Evolutionary conservation across 2,113 vertebrate genomes (phyloP).

Genomic region (Antennarius striatus): DNA sequence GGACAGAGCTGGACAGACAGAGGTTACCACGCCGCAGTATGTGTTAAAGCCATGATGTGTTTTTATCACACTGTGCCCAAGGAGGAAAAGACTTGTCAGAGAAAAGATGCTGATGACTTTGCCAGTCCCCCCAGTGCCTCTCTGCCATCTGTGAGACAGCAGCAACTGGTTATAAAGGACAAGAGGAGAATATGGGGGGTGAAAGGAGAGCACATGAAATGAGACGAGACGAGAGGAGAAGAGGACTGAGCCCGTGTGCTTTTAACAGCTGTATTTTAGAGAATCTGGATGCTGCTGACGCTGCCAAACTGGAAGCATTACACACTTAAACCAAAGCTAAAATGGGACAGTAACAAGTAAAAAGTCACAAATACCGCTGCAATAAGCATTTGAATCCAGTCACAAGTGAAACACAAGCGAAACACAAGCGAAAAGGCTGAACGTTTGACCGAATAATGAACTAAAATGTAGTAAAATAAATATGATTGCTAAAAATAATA

Average conservation of each 20-base stretch:
- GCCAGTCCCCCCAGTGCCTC: constrained; percentile 28
- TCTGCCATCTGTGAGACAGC: constrained; percentile 51
- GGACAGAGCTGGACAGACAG: background rate
- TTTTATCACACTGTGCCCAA: constrained; percentile 15
- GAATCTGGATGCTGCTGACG: background rate
- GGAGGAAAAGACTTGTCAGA: constrained; percentile 32
- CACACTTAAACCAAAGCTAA: too few species aligned
- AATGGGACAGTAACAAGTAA: too few species aligned
- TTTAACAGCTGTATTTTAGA: background rate
- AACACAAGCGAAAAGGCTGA: too few species aligned
- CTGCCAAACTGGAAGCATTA: too few species aligned
- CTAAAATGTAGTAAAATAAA: too few species aligned
- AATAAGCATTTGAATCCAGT: too few species aligned
- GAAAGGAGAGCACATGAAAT: too few species aligned
- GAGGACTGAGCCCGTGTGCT: background rate
- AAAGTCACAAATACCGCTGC: too few species aligned
- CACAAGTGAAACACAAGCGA: too few species aligned
- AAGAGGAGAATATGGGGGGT: background rate
- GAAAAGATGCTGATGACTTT: constrained; percentile 16
- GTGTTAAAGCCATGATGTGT: constrained; percentile 17
- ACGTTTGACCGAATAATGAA: too few species aligned
- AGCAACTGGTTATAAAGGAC: constrained; percentile 21
- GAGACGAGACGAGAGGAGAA: too few species aligned
- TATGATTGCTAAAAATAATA: too few species aligned
- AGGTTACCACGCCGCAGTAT: background rate